Evolutionary conservation across 2,888 invertebrate species (phyloP).

Genomic region (Neuroscelio doddi): DNA sequence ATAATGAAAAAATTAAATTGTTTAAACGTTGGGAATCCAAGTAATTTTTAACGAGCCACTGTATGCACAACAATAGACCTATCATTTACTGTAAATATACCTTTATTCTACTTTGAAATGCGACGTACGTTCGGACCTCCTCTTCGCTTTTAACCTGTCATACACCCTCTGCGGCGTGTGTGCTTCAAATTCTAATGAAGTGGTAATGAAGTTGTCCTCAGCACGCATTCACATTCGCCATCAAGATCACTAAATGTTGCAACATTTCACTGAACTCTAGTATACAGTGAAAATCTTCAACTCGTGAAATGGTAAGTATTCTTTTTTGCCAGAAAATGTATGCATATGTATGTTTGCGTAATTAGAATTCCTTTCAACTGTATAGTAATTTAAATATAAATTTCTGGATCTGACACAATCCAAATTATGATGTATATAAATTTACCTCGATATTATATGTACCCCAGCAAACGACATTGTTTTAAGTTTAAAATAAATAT

Average conservation of each 20-base stretch:
- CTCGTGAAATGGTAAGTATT: conserved; percentile 14
- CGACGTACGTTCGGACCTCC: conserved; percentile 28
- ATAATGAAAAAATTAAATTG: too few species aligned
- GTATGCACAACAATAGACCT: conserved; percentile 6
- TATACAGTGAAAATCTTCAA: conserved; percentile 12
- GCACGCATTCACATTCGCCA: conserved; percentile 40
- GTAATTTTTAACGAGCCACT: too few species aligned
- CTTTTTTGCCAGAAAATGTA: conserved; percentile 11
- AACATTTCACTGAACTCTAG: conserved; percentile 27
- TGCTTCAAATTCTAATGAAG: conserved; percentile 45
- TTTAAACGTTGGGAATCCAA: too few species aligned
- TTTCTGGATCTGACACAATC: too few species aligned
- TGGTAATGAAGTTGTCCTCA: conserved; percentile 44
- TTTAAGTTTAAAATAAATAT: too few species aligned
- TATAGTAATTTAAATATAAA: too few species aligned
- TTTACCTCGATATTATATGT: too few species aligned
- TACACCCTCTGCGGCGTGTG: conserved; percentile 27
- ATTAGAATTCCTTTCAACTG: conserved; percentile 20
- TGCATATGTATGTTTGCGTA: conserved; percentile 23
- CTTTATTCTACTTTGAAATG: conserved; percentile 33
- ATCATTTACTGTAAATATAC: conserved; percentile 20
- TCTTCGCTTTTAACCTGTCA: conserved; percentile 37
- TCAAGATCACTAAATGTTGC: conserved; percentile 42
- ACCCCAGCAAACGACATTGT: too few species aligned
- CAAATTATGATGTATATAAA: too few species aligned